A percentile compares a stretch with the other conserved stretches of the same genome.
These are phyloP conservation scores for Natator depressus DNA, from an alignment of 2,113 vertebrate species.

Conservation along the genomic window DNA sequence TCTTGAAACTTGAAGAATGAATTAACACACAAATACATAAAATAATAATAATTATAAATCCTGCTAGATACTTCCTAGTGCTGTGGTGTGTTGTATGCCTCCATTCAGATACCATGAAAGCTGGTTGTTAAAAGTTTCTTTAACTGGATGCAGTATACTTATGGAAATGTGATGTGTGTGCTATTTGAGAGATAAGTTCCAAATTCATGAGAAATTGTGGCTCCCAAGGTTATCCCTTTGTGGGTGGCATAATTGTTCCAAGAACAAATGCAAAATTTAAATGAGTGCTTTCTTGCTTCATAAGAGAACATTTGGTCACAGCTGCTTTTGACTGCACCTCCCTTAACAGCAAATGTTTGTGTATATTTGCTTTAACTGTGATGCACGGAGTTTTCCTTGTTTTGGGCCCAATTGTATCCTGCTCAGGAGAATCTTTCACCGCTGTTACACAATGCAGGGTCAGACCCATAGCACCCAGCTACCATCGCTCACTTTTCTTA, in stretches of 20 bases:
- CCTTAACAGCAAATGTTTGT: background rate
- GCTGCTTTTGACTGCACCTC: slow-evolving; percentile 41
- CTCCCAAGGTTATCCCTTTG: slow-evolving; percentile 48
- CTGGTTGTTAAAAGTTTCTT: background rate
- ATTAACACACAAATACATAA: background rate
- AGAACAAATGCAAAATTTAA: slow-evolving; percentile 60
- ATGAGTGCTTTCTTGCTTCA: slow-evolving; percentile 56
- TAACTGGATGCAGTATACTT: slow-evolving; percentile 43
- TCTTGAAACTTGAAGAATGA: slow-evolving; percentile 45
- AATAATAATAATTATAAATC: background rate
- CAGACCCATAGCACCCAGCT: background rate
- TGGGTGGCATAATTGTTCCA: slow-evolving; percentile 44
- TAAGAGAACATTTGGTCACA: slow-evolving; percentile 36
- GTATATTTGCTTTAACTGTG: background rate
- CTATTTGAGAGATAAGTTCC: slow-evolving; percentile 58
- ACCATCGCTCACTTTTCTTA: background rate
- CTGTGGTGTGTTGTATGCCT: background rate
- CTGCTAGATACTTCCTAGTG: background rate
- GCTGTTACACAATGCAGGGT: background rate
- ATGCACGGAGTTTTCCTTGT: background rate
- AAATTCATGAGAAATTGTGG: slow-evolving; percentile 49
- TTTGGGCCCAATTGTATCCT: background rate
- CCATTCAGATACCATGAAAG: background rate
- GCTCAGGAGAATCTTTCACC: background rate
- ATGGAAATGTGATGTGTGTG: slow-evolving; percentile 44